Percentiles rank a stretch among this genome's conserved stretches.
Evolutionary conservation across 2,113 vertebrate genomes (phyloP).

Genomic region (Dermatemys mawii): DNA sequence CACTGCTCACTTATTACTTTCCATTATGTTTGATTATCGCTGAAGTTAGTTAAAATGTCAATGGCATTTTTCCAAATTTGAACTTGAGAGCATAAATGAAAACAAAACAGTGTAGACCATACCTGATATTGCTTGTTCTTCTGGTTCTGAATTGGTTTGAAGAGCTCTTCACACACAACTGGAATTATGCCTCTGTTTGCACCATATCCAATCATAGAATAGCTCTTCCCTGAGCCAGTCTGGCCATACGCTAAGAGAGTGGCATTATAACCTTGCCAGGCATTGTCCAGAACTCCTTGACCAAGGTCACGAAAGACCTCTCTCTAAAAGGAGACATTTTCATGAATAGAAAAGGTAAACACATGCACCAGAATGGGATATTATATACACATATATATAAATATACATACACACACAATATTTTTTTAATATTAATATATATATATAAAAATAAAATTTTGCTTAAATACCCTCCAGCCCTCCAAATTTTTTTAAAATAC

Average conservation of each 20-base stretch:
- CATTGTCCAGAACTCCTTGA: slow-evolving; percentile 81
- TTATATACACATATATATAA: no score
- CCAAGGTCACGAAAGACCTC: slow-evolving; percentile 83
- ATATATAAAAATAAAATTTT: no score
- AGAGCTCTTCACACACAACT: slow-evolving; percentile 83
- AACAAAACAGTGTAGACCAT: not conserved
- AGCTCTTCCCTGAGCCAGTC: slow-evolving; percentile 89
- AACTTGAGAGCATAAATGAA: not conserved
- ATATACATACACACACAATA: no score
- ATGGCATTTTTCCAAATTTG: not conserved
- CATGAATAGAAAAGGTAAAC: not conserved
- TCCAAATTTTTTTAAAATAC: not conserved
- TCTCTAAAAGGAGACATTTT: slow-evolving; percentile 59
- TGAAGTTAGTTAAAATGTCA: not conserved
- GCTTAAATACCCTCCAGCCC: not conserved
- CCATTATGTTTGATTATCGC: not conserved
- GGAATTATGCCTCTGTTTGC: slow-evolving; percentile 86
- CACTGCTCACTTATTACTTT: not conserved
- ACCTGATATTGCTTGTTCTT: slow-evolving; percentile 83
- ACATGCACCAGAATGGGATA: not conserved
- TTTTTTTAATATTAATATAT: no score
- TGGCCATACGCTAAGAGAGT: slow-evolving; percentile 86
- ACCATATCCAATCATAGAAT: slow-evolving; percentile 85
- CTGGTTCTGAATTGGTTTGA: slow-evolving; percentile 77
- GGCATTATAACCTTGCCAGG: slow-evolving; percentile 84